Percentiles rank a stretch among this genome's conserved stretches.
phyloP scores from a whole-genome alignment of 53 echinoderm and acorn worm species.

The Paracentrotus lividus region DNA sequence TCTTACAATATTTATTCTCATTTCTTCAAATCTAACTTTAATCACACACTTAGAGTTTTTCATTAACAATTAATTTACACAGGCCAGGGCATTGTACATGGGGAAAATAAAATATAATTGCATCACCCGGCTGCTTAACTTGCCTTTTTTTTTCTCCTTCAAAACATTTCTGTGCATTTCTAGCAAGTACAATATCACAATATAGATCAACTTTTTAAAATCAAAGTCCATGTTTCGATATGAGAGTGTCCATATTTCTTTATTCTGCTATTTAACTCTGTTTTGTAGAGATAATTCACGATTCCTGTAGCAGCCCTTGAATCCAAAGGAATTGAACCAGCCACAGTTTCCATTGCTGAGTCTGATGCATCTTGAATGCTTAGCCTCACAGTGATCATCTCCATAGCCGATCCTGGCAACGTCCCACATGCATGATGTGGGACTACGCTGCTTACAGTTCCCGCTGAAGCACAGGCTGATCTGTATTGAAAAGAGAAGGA shows the following conservation, averaged over 20 bases:
- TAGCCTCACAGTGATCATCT: constrained; percentile 84
- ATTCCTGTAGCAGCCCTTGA: constrained; percentile 83
- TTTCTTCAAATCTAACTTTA: constrained; percentile 22
- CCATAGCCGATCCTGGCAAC: constrained; percentile 75
- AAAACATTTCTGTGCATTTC: not conserved
- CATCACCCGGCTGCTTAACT: constrained; percentile 53
- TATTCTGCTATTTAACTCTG: constrained; percentile 70
- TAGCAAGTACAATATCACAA: constrained; percentile 34
- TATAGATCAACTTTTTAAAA: not conserved
- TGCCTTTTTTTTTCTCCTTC: not conserved
- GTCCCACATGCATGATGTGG: constrained; percentile 90
- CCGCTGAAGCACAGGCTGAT: constrained; percentile 84
- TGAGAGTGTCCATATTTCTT: not conserved
- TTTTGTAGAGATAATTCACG: constrained; percentile 77
- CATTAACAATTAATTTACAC: not conserved
- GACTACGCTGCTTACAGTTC: constrained; percentile 74
- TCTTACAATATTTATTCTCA: not conserved
- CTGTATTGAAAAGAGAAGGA: constrained; percentile 63
- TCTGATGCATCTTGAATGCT: constrained; percentile 88
- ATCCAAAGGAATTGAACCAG: constrained; percentile 85
- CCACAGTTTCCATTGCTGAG: constrained; percentile 82
- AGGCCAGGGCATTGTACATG: constrained; percentile 44
- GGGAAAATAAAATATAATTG: constrained; percentile 58
- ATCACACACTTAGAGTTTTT: constrained; percentile 57
- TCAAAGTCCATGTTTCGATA: not conserved